phyloP scores from a whole-genome alignment of 2,113 vertebrate species.

The Megatriorchis doriae region DNA sequence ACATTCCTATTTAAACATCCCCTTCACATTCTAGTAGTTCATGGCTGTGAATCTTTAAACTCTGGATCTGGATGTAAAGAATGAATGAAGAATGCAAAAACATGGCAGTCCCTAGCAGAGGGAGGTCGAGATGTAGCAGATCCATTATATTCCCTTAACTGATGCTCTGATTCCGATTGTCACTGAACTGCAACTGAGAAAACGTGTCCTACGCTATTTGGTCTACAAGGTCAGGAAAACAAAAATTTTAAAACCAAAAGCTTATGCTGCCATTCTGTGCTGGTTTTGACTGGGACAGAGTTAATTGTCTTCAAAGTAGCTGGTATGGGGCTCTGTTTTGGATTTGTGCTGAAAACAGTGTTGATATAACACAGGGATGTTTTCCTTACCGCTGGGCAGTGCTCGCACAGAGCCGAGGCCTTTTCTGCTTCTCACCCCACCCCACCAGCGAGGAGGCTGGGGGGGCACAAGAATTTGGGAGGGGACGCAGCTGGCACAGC shows the following conservation, averaged over 20 bases:
- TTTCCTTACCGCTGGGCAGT: too few species aligned
- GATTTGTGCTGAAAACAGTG: too few species aligned
- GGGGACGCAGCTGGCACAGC: too few species aligned
- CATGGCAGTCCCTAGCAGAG: fast-evolving
- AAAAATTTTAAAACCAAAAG: background rate
- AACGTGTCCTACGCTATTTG: fast-evolving
- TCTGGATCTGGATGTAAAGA: background rate
- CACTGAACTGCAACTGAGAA: background rate
- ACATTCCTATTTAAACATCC: background rate
- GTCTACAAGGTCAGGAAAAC: background rate
- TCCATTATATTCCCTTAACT: background rate
- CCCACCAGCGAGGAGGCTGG: too few species aligned
- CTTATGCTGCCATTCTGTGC: background rate
- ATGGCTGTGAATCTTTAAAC: background rate
- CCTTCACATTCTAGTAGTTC: background rate
- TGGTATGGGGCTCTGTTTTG: too few species aligned
- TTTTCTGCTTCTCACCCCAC: too few species aligned
- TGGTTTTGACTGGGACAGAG: too few species aligned
- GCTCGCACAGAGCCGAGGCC: fast-evolving
- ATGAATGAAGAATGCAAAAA: background rate
- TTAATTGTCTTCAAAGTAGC: too few species aligned
- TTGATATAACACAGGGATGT: too few species aligned
- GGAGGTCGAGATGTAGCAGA: background rate
- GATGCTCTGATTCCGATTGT: background rate
- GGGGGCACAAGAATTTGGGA: too few species aligned